Conservation (phyloP, 2,888 invertebrate genomes). For the Cordylochernes scorpioides region DNA sequence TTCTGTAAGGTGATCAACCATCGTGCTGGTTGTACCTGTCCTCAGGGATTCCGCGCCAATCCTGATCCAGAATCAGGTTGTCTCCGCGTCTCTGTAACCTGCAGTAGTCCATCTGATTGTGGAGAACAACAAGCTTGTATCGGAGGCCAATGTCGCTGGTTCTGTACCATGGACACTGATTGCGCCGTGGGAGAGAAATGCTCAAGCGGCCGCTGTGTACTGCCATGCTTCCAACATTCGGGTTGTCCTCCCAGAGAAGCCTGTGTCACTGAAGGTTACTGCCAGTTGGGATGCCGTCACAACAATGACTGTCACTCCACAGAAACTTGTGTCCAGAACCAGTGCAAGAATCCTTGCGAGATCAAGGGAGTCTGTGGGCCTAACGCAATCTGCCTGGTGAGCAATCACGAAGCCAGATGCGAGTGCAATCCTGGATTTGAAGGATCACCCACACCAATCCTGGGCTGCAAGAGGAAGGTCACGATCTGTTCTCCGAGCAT, state of each 20-base stretch:
- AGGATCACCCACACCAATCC: slow-evolving; percentile 17
- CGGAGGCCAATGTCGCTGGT: slow-evolving; percentile 53
- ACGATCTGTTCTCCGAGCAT: slow-evolving; percentile 23
- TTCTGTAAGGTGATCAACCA: slow-evolving; percentile 39
- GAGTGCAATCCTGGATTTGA: slow-evolving; percentile 18
- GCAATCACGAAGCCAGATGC: slow-evolving; percentile 22
- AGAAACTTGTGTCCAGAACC: slow-evolving; percentile 54
- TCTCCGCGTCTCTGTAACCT: slow-evolving; percentile 36
- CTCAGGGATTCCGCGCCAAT: slow-evolving; percentile 39
- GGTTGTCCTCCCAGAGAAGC: slow-evolving; percentile 54
- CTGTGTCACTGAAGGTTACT: slow-evolving; percentile 42
- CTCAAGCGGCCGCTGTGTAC: slow-evolving; percentile 42
- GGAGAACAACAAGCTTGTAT: slow-evolving; percentile 42
- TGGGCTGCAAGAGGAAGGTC: slow-evolving; percentile 13
- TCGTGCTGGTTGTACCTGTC: slow-evolving; percentile 51
- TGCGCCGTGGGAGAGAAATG: slow-evolving; percentile 54
- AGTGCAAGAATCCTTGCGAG: slow-evolving; percentile 55
- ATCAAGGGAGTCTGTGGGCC: slow-evolving; percentile 47
- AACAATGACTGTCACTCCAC: slow-evolving; percentile 48
- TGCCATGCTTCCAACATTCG: slow-evolving; percentile 49
- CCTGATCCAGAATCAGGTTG: slow-evolving; percentile 40
- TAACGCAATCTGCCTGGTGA: slow-evolving; percentile 39
- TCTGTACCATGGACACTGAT: slow-evolving; percentile 45
- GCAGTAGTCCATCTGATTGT: slow-evolving; percentile 44
- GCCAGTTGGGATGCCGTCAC: slow-evolving; percentile 53